phyloP scores from a whole-genome alignment of 2,113 vertebrate genomes.

The Takifugu bimaculatus region DNA sequence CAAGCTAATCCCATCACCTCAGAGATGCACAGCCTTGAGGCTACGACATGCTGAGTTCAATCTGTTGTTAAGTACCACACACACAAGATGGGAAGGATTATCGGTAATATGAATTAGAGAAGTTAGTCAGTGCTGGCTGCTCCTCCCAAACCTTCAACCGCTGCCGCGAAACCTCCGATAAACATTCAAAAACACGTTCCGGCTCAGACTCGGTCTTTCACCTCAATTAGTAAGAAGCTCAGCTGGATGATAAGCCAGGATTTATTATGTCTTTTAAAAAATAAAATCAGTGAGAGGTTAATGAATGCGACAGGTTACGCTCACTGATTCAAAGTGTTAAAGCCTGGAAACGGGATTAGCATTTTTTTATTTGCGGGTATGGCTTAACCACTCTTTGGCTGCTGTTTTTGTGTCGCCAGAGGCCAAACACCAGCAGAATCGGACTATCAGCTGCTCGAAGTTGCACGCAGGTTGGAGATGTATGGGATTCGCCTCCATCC shows the following conservation, averaged over 20 bases:
- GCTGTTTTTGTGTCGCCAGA: slow-evolving; percentile 61
- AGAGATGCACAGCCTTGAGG: too few relatives aligned
- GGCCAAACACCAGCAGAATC: slow-evolving; percentile 95
- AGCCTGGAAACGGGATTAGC: slow-evolving; percentile 4
- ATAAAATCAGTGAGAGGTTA: slow-evolving; percentile 5
- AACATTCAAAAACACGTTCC: slow-evolving; percentile 7
- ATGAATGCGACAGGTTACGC: slow-evolving; percentile 6
- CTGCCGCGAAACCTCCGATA: slow-evolving; percentile 24
- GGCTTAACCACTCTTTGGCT: neutral
- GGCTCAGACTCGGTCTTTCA: slow-evolving; percentile 26
- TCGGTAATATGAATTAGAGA: slow-evolving; percentile 52
- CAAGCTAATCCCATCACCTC: too few relatives aligned
- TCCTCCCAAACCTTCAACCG: slow-evolving; percentile 13
- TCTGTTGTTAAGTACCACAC: slow-evolving; percentile 46
- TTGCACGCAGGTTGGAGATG: slow-evolving; percentile 91
- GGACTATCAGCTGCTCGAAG: slow-evolving; percentile 92
- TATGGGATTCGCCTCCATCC: slow-evolving; percentile 92
- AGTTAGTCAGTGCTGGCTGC: slow-evolving; percentile 28
- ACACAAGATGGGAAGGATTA: slow-evolving; percentile 58
- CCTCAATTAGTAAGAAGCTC: slow-evolving; percentile 35
- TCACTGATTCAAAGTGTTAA: slow-evolving; percentile 5
- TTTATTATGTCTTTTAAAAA: slow-evolving; percentile 23
- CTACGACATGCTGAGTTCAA: slow-evolving; percentile 27
- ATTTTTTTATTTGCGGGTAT: neutral
- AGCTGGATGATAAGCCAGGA: slow-evolving; percentile 10